Conservation (phyloP, 1,140 invertebrate genomes). For the Drosophila persimilis region DNA sequence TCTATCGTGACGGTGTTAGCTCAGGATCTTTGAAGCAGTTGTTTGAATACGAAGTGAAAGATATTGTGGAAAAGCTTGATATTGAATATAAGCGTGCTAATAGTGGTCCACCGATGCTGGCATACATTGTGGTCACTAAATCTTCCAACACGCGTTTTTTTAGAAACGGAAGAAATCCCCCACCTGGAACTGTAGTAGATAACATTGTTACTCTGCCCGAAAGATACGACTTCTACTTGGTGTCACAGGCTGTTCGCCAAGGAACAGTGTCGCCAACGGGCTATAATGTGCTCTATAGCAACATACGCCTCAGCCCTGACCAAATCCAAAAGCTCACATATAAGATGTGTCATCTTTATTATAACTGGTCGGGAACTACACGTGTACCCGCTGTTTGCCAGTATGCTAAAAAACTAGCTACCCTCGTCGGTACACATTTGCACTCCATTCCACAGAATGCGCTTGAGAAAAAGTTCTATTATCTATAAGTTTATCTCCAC, state of each 20-base stretch:
- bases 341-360: conserved; percentile 93
- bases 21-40: conserved; percentile 92
- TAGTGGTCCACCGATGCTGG: conserved; percentile 84
- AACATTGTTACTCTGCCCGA: conserved; percentile 92
- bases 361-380: conserved; percentile 92
- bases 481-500: conserved; percentile 63
- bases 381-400: conserved; percentile 94
- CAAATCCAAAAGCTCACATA: conserved; percentile 90
- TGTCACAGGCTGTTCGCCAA: conserved; percentile 90
- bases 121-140: conserved; percentile 90
- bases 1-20: conserved; percentile 93
- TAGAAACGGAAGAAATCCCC: conserved; percentile 84
- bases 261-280: conserved; percentile 92
- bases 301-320: conserved; percentile 86
- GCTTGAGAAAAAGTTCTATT: conserved; percentile 84
- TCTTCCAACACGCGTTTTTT: conserved; percentile 89
- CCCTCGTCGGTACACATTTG: conserved; percentile 89
- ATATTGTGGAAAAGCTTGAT: conserved; percentile 84
- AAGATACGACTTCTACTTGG: conserved; percentile 92
- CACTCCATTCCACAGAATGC: conserved; percentile 85
- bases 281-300: conserved; percentile 91
- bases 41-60: conserved; percentile 76
- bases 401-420: conserved; percentile 94
- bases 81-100: conserved; percentile 83
- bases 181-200: conserved; percentile 94